Evolutionary conservation across 2,113 vertebrate genomes (phyloP), one percentile per base, ranked within the genome.

Genomic region (Alligator mississippiensis): DNA sequence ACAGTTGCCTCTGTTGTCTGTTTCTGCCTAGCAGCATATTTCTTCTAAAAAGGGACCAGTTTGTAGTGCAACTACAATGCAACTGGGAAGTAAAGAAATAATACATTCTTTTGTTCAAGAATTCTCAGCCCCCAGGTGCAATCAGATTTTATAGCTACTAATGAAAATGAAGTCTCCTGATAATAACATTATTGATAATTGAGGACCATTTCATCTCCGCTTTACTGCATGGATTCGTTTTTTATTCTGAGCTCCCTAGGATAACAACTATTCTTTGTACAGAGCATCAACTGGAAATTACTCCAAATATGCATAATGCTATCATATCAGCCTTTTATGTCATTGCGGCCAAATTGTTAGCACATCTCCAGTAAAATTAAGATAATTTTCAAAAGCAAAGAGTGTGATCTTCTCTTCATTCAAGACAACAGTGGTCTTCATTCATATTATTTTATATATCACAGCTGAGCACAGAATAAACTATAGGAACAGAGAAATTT

Each of bases 381-480:
- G 64, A 13, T 58, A 87, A 58, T 17, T 82, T 85, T 54, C 86
- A 82, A 90, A 81, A 76, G 84, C 82, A 80, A 80, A 81, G 77
- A 87, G 90, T 89, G 87, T 86, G 68, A 57, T 75, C 77, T 80
- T 58, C 77, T 34, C 74, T 84, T 92, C 55, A 77, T 61, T 95
- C 80, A 85, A 81, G 93, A 79, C 78, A 59, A 34, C 66, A 30
- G n/a, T 30, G n/a, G 30, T 8, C 21, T 9, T 64, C 55, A 81
- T 60, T 72, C 77, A 85, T 74, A 87, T 93, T 95, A 81, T 77
- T 54, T 93, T 87, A 90, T 95, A 92, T 92, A 87, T 80, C 90
- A 92, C 83, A 88, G 3, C 81, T 87, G 82, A 84, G 74, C 63
- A 83, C 30, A 4, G 25, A 83, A 80, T 77, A 66, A 93, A 72